phyloP scores from a whole-genome alignment of 2,113 vertebrate species.

The Lagenorhynchus albirostris region DNA sequence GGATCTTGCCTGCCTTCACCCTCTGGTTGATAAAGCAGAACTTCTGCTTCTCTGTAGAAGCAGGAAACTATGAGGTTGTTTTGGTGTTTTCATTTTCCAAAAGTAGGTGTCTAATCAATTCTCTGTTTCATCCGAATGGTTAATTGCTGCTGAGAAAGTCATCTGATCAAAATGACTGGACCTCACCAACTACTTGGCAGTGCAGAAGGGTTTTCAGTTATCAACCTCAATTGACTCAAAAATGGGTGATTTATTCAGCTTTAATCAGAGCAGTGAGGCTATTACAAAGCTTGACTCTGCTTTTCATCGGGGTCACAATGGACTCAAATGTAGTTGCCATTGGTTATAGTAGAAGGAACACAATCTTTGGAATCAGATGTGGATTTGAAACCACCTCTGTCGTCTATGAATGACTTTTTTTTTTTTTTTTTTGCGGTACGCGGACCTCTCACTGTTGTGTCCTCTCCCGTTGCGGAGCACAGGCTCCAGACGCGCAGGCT shows the following conservation, averaged over 20 bases:
- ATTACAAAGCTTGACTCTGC: background rate
- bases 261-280: background rate
- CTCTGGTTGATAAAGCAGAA: background rate
- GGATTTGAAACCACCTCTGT: background rate
- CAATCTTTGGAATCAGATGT: background rate
- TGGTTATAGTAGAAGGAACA: background rate
- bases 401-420: background rate
- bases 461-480: no score
- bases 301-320: background rate
- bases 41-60: background rate
- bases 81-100: conserved; percentile 11
- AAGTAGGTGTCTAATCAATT: conserved; percentile 6
- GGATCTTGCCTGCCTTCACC: background rate
- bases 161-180: conserved; percentile 19
- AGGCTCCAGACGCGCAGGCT: no score
- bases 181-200: background rate
- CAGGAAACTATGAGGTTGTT: background rate
- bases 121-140: conserved; percentile 36
- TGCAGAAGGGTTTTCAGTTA: background rate
- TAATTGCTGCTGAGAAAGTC: conserved; percentile 47
- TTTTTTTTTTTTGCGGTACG: no score
- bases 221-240: conserved; percentile 28
- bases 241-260: background rate
- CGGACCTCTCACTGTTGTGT: no score
- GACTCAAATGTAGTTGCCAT: background rate